Percentiles rank a stretch among this genome's conserved stretches.
Conservation (phyloP, 2,113 vertebrate species). For the Oreochromis aureus region DNA sequence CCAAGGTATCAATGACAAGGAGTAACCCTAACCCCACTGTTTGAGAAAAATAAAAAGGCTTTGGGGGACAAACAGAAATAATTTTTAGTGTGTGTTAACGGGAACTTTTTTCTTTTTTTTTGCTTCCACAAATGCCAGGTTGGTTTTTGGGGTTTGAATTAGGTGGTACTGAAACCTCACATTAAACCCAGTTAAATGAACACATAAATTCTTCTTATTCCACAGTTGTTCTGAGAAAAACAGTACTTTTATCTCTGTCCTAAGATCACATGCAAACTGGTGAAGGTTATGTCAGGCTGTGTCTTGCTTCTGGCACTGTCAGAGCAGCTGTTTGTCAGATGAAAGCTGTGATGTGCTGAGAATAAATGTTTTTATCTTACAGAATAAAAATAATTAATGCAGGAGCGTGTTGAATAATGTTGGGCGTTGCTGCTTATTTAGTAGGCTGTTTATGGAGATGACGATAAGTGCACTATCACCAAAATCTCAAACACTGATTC, state of each 20-base stretch:
- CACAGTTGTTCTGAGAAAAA: not conserved
- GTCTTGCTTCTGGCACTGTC: not conserved
- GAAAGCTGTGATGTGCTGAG: not conserved
- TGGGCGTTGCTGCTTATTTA: not conserved
- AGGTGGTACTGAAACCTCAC: not conserved
- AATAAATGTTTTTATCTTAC: not conserved
- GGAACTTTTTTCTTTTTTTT: not conserved
- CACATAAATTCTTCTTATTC: not conserved
- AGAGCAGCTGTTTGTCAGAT: not conserved
- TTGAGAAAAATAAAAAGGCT: not conserved
- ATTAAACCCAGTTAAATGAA: not conserved
- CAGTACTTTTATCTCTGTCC: not conserved
- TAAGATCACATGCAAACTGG: not conserved
- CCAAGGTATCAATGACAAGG: not conserved
- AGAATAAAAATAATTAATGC: not conserved
- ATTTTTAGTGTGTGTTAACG: accelerated
- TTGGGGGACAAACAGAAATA: not conserved
- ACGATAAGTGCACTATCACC: not conserved
- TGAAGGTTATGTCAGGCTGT: not conserved
- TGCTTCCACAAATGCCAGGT: not conserved
- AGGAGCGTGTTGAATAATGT: not conserved
- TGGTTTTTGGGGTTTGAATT: not conserved
- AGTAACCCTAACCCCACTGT: not conserved
- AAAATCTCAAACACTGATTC: not conserved
- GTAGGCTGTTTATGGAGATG: not conserved